Conservation (phyloP, 2,113 vertebrate genomes). For the Amazona vittata region DNA sequence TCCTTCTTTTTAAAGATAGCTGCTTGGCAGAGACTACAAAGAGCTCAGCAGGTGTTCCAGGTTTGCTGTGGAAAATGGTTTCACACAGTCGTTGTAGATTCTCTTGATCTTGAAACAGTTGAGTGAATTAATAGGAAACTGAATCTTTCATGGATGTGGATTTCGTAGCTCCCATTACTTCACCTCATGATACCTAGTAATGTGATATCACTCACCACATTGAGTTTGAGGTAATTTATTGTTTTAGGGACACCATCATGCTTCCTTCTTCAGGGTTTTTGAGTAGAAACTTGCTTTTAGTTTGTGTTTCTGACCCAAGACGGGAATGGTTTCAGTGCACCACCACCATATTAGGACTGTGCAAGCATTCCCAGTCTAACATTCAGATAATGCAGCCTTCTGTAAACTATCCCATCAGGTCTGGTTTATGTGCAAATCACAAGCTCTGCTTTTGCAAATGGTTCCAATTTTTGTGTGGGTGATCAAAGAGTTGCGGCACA, state of each 20-base stretch:
- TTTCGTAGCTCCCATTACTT: background rate
- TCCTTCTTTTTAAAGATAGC: conserved; percentile 44
- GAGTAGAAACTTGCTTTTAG: background rate
- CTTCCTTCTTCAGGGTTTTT: background rate
- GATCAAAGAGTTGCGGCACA: conserved; percentile 65
- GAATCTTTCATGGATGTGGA: conserved; percentile 1
- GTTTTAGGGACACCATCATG: background rate
- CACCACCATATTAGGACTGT: background rate
- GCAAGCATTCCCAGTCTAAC: background rate
- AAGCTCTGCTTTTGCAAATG: conserved; percentile 56
- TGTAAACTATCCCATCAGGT: background rate
- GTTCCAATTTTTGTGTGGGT: conserved; percentile 61
- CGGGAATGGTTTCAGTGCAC: background rate
- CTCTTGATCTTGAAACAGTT: conserved; percentile 34
- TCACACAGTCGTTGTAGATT: conserved; percentile 51
- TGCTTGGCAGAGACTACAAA: conserved; percentile 60
- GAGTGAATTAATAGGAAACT: conserved; percentile 15
- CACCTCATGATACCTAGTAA: background rate
- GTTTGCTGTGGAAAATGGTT: conserved; percentile 54
- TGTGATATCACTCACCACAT: background rate
- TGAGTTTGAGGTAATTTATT: background rate
- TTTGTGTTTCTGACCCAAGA: background rate
- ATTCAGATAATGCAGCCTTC: background rate
- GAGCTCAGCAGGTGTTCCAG: conserved; percentile 49
- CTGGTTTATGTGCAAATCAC: conserved; percentile 56